Evolutionary conservation across 2,113 vertebrate genomes (phyloP), one percentile per base, ranked within the genome.

Genomic region (Triplophysa dalaica): DNA sequence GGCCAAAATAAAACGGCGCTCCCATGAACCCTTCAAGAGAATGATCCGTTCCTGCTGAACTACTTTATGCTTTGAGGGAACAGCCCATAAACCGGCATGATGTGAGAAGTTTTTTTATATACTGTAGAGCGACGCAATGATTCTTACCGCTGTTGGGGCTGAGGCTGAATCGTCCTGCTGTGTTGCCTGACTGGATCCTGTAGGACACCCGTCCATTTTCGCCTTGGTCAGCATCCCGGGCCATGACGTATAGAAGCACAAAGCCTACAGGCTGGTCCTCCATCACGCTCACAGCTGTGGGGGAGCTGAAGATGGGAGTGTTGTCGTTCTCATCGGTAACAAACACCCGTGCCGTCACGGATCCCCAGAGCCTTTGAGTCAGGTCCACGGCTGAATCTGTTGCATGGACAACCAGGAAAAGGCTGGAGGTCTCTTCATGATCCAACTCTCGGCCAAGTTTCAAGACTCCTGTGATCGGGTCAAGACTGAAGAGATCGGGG

Each of bases 321-420:
- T 99, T 98, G 90, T 99, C 98, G 0, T 99, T 99, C 77, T 95
- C 94, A 0, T 99, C 98, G 0, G 94, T 96, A 48, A 99, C 94
- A 0, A 97, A 98, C 5, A 99, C 88, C 0, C 94, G 93, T 0
- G 95, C 96, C 0, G 97, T 97, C 52, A 97, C 95, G 0, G 95
- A 94, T 0, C 95, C 92, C 1, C 95, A 93, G 78, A 89, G 95
- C 22, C 94, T 94, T 84, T 94, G 93, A 70, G 91, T 93, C 5
- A 87, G 41, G 2, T 98, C 96, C 50, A 73, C 56, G 0, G 96
- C 94, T 77, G 94, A 94, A 88, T 98, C 98, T 0, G 87, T 93
- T 72, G 96, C 97, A 81, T 95, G 92, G 60, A 98, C 96, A 62
- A 97, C 94, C 11, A 98, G 86, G 77, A 94, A 90, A 81, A 96